Evolutionary conservation across 2,888 invertebrate genomes (phyloP).

Genomic region (Thymelicus acteon): DNA sequence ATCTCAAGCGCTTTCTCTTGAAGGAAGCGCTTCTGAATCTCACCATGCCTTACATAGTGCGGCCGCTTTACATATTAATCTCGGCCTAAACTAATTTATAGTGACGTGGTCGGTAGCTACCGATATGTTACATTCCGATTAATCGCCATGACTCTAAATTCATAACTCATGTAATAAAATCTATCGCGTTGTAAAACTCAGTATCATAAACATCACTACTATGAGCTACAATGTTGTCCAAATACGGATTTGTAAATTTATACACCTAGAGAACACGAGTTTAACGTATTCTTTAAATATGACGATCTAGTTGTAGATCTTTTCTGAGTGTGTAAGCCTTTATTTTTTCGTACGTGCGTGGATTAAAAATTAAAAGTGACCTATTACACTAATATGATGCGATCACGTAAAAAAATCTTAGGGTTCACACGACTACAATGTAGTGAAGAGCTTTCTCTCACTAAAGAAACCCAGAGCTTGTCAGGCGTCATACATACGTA

Average conservation of each 20-base stretch:
- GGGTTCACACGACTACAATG: too few species aligned
- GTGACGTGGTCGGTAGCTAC: constrained; percentile 33
- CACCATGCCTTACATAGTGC: constrained; percentile 66
- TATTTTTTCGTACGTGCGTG: too few species aligned
- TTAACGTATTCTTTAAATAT: too few species aligned
- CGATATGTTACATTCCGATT: constrained; percentile 48
- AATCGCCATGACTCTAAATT: neutral
- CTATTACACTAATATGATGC: too few species aligned
- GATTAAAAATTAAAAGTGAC: too few species aligned
- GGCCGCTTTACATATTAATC: constrained; percentile 22
- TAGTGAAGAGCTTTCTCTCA: constrained; percentile 58
- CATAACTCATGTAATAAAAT: neutral
- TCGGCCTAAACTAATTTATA: constrained; percentile 5
- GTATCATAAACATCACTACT: neutral
- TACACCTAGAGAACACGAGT: too few species aligned
- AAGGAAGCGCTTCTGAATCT: constrained; percentile 55
- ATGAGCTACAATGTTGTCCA: neutral
- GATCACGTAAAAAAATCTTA: too few species aligned
- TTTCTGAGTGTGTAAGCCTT: too few species aligned
- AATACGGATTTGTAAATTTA: too few species aligned
- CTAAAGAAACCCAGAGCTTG: constrained; percentile 58
- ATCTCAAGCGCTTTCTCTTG: constrained; percentile 63
- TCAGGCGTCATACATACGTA: constrained; percentile 53
- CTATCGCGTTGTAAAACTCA: neutral
- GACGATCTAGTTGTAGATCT: too few species aligned